phyloP scores from a whole-genome alignment of 2,797 vertebrate genomes.

The Gallinago solitaria region DNA sequence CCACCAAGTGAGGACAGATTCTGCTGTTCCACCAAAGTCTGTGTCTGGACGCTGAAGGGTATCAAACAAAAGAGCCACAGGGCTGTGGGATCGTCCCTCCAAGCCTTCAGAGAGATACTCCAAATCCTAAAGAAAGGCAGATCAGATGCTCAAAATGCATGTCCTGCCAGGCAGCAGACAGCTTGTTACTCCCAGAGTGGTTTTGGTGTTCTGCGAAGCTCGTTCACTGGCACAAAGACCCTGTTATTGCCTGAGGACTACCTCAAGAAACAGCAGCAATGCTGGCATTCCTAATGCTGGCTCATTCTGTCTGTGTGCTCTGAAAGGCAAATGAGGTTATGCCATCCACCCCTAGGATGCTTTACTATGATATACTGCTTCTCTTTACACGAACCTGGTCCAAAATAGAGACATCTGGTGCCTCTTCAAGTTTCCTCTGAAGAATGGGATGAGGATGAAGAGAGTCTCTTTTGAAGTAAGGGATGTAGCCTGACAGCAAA shows the following conservation, averaged over 20 bases:
- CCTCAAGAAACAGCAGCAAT: background rate
- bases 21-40: conserved; percentile 74
- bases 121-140: conserved; percentile 72
- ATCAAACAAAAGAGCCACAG: conserved; percentile 81
- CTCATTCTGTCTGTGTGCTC: background rate
- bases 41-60: conserved; percentile 80
- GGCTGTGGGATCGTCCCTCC: conserved; percentile 81
- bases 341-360: background rate
- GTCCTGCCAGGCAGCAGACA: background rate
- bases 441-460: conserved; percentile 80
- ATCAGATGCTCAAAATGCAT: background rate
- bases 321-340: background rate
- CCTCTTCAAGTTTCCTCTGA: conserved; percentile 78
- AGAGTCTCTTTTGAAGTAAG: conserved; percentile 72
- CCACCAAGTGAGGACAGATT: conserved; percentile 80
- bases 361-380: background rate
- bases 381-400: conserved; percentile 75
- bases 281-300: background rate
- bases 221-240: background rate
- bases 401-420: conserved; percentile 69
- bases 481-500: conserved; percentile 80
- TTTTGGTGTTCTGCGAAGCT: background rate
- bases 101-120: conserved; percentile 83
- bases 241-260: background rate
- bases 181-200: background rate